Base-by-base conservation (phyloP, 1,140 invertebrate species). In the Hydropsyche tenuis region DNA sequence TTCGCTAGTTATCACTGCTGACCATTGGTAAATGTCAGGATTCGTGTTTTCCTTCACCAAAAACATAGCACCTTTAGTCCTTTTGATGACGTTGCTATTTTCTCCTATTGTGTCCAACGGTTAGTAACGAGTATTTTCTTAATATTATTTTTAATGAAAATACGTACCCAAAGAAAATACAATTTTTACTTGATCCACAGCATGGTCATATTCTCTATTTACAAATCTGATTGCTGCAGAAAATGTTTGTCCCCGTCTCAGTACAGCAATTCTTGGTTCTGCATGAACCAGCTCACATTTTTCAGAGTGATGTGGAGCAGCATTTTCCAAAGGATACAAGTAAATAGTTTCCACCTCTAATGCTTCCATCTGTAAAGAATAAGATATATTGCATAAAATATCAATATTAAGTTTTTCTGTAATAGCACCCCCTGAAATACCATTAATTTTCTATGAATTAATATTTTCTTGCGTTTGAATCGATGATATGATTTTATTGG, bases 231-330 rank as follows among this genome's bases (percentile, higher is more conserved):
- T 79, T 1, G 87, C 87, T 0, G 90, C 80, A 68, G 85, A 88
- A 82, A 93, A 92, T 0, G 85, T 83, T 76, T 88, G 85, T 0
- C 90, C 91, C n/a, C 91, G 82, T 16, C 91, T 81, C 1, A 92
- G 81, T 42, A 93, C 84, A 0, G 87, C 83, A 6, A 83, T 83
- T 11, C 81, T 82, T 70, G 85, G 81, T 69, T 86, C 80, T 4
- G 88, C 86, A 25, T 88, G 85, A 6, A 90, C 81, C 11, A 87
- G 80, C 78, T 92, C 90, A 77, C 86, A 93, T 71, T 83, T 84
- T 42, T 87, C 83, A 3, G 91, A 91, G 78, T 89, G 88, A 79
- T 92, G 91, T 1, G 79, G 78, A 30, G 84, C 81, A 0, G 88
- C 85, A 79, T 93, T 93, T 75, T 90, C 88, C 63, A 80, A 78